phyloP scores from a whole-genome alignment of 2,888 invertebrate species.

The Cataglyphis albicans region DNA sequence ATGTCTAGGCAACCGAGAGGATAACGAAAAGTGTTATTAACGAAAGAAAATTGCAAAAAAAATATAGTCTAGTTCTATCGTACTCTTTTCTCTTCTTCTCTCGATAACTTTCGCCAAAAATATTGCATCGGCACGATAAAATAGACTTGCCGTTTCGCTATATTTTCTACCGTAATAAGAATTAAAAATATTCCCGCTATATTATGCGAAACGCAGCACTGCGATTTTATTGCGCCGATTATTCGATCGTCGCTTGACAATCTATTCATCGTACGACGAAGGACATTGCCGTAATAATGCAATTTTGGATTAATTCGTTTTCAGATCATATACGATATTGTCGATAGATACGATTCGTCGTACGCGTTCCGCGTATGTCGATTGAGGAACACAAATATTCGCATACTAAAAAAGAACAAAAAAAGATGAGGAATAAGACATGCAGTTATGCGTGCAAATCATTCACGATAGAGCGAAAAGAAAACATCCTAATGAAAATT shows the following conservation, averaged over 20 bases:
- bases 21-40: neutral
- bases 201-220: slow-evolving; percentile 37
- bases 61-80: neutral
- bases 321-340: slow-evolving; percentile 17
- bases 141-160: slow-evolving; percentile 41
- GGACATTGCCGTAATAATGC: neutral
- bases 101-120: slow-evolving; percentile 36
- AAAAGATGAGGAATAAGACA: slow-evolving; percentile 36
- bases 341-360: slow-evolving; percentile 11
- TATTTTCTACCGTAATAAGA: slow-evolving; percentile 49
- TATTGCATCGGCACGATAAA: slow-evolving; percentile 58
- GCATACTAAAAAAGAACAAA: neutral
- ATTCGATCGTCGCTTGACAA: neutral
- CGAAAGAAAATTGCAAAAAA: slow-evolving; percentile 3
- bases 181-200: slow-evolving; percentile 67
- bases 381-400: neutral
- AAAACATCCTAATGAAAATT: neutral
- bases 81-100: neutral
- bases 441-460: slow-evolving; percentile 45
- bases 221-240: slow-evolving; percentile 60
- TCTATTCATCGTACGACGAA: neutral
- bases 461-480: neutral
- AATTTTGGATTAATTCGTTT: neutral
- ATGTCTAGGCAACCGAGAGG: slow-evolving; percentile 59
- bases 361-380: neutral